Percentiles rank a stretch among this genome's conserved stretches.
Evolutionary conservation across 1,140 invertebrate genomes (phyloP).

Genomic region (Subanguina moxae): DNA sequence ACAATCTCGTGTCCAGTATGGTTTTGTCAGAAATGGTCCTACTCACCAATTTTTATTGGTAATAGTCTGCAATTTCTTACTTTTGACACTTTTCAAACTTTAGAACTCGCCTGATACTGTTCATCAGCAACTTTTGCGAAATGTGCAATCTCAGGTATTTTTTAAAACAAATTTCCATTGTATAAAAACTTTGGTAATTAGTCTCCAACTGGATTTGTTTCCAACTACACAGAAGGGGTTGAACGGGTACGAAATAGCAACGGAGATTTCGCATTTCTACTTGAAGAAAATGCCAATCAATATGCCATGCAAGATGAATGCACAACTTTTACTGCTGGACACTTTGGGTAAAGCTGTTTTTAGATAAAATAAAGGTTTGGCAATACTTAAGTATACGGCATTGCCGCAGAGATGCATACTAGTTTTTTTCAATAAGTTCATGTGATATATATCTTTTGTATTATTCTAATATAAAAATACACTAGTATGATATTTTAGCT

Average conservation of each 20-base stretch:
- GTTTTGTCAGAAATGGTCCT: constrained; percentile 1
- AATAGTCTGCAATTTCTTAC: neutral
- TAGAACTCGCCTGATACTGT: neutral
- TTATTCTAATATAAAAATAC: neutral
- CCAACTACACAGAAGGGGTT: neutral
- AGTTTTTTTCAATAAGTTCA: too few species aligned
- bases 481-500: neutral
- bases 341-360: too few species aligned
- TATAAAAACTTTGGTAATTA: neutral
- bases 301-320: neutral
- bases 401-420: too few species aligned
- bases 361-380: too few species aligned
- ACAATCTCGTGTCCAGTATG: neutral
- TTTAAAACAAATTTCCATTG: neutral
- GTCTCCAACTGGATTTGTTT: neutral
- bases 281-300: neutral
- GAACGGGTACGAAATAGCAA: neutral
- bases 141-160: neutral
- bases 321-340: neutral
- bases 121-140: neutral
- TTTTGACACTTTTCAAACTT: neutral
- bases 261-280: neutral
- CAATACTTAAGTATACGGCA: too few species aligned
- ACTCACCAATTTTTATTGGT: neutral
- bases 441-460: too few species aligned